Percentiles rank a stretch among this genome's conserved stretches.
phyloP scores from a whole-genome alignment of 2,888 invertebrate genomes.

The Cantharis nigra region DNA sequence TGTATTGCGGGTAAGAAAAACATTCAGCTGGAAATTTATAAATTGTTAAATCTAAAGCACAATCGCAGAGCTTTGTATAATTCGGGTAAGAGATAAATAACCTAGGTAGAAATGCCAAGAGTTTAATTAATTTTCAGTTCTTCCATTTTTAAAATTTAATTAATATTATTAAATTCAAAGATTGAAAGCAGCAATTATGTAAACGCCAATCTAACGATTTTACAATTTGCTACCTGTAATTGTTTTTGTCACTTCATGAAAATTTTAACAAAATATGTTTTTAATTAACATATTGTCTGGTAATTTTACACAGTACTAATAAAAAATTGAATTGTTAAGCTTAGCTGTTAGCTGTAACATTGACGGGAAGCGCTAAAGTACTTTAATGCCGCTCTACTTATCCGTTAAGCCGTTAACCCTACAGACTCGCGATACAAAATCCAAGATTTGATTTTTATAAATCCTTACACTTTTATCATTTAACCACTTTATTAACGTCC shows the following conservation, averaged over 20 bases:
- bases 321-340: too few species aligned
- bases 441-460: too few species aligned
- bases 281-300: neutral
- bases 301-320: too few species aligned
- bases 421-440: too few species aligned
- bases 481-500: too few species aligned
- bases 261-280: neutral
- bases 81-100: neutral
- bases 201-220: neutral
- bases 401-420: too few species aligned
- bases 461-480: too few species aligned
- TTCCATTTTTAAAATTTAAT: neutral
- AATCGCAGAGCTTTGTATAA: neutral
- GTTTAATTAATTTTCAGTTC: neutral
- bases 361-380: too few species aligned
- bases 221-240: neutral
- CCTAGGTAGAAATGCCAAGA: neutral
- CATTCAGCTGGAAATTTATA: neutral
- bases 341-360: too few species aligned
- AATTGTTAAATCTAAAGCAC: neutral
- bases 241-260: neutral
- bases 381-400: too few species aligned
- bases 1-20: neutral
- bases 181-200: neutral
- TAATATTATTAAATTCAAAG: neutral